Evolutionary conservation across 2,113 vertebrate genomes (phyloP).

Genomic region (Sinocyclocheilus rhinocerous): DNA sequence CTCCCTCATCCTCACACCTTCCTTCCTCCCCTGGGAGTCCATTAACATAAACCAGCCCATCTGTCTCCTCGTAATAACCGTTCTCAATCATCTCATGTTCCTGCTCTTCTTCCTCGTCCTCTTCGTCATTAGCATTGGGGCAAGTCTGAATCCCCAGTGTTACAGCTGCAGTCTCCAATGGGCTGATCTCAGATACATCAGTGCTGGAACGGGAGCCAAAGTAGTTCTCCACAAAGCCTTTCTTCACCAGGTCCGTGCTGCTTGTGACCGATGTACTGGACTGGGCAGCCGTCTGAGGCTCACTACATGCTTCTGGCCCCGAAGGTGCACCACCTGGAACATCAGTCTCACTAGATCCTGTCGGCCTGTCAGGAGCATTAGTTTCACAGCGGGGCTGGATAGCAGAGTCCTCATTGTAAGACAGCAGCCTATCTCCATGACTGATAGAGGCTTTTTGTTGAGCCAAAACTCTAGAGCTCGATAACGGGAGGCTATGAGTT

Average conservation of each 20-base stretch:
- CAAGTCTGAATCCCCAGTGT: slow-evolving; percentile 69
- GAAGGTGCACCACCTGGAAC: slow-evolving; percentile 51
- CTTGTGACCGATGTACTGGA: slow-evolving; percentile 82
- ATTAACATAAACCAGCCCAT: slow-evolving; percentile 76
- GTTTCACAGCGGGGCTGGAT: slow-evolving; percentile 40
- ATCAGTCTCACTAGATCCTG: slow-evolving; percentile 51
- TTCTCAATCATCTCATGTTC: slow-evolving; percentile 96
- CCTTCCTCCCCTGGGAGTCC: slow-evolving; percentile 71
- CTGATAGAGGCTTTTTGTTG: slow-evolving; percentile 1
- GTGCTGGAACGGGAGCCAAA: slow-evolving; percentile 88
- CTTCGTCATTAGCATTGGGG: slow-evolving; percentile 59
- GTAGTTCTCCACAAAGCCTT: slow-evolving; percentile 96
- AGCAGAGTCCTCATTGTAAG: slow-evolving; percentile 34
- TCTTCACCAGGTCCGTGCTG: slow-evolving; percentile 89
- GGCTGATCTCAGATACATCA: slow-evolving; percentile 83
- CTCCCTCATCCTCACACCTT: slow-evolving; percentile 54
- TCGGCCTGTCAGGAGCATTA: slow-evolving; percentile 42
- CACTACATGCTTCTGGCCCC: slow-evolving; percentile 63
- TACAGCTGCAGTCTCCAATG: slow-evolving; percentile 75
- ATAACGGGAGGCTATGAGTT: slow-evolving; percentile 31
- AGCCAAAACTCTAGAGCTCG: neutral
- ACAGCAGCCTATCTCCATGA: slow-evolving; percentile 27
- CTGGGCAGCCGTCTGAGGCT: slow-evolving; percentile 70
- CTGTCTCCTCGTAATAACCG: slow-evolving; percentile 92
- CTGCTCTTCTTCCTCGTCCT: slow-evolving; percentile 80